Percentiles rank a stretch among this genome's conserved stretches.
Conservation (phyloP, 2,888 invertebrate genomes). For the Galerucella pusilla region DNA sequence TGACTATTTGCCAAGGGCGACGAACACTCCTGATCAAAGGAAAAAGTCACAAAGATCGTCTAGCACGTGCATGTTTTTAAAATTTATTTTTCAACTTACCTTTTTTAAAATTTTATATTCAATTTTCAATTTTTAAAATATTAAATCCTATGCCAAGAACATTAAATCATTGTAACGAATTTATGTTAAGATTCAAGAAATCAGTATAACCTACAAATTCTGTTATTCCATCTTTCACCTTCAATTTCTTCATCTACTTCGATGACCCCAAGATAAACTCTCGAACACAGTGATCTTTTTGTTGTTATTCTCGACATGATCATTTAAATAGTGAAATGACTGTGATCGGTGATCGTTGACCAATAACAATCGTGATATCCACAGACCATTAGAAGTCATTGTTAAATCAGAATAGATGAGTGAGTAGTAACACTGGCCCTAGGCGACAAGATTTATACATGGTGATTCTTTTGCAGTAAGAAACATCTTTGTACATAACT, state of each 20-base stretch:
- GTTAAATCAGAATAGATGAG: constrained; percentile 43
- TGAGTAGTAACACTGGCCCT: constrained; percentile 31
- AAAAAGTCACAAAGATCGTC: too few species aligned
- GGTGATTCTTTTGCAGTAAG: not conserved
- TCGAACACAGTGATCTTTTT: constrained; percentile 27
- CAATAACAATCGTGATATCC: constrained; percentile 48
- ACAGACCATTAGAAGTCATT: constrained; percentile 48
- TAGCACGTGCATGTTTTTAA: too few species aligned
- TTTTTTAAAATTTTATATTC: too few species aligned
- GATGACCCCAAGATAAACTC: constrained; percentile 38
- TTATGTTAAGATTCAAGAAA: not conserved
- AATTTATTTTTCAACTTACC: too few species aligned
- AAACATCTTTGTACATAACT: too few species aligned
- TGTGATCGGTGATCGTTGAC: constrained; percentile 44
- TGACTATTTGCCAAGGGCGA: too few species aligned
- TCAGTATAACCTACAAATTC: not conserved
- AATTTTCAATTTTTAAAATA: too few species aligned
- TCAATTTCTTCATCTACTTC: constrained; percentile 22
- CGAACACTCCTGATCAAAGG: too few species aligned
- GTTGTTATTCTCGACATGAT: constrained; percentile 39
- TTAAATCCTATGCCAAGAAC: too few species aligned
- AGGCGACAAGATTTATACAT: constrained; percentile 18
- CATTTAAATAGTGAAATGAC: constrained; percentile 49
- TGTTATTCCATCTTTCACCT: not conserved
- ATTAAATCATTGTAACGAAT: not conserved